Percentiles rank a stretch among this genome's conserved stretches.
Evolutionary conservation across 2,888 invertebrate genomes (phyloP).

Genomic region (Dolichopus griseipennis): DNA sequence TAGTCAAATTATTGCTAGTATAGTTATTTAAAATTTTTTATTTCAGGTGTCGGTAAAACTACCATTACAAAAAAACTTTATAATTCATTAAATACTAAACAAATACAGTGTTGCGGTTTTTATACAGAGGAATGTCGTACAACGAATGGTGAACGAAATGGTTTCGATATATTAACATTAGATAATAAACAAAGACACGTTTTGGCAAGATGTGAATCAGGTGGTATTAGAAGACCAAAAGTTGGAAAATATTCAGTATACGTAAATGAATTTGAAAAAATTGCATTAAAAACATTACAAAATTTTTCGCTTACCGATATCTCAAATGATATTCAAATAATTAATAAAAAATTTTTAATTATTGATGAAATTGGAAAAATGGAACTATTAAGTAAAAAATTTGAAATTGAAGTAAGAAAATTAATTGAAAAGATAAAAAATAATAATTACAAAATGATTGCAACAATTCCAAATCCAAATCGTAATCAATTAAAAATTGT

Average conservation of each 20-base stretch:
- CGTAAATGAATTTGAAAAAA: conserved; percentile 50
- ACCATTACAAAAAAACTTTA: conserved; percentile 49
- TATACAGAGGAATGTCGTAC: conserved; percentile 55
- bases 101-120: conserved; percentile 47
- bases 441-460: conserved; percentile 25
- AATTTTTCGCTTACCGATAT: conserved; percentile 26
- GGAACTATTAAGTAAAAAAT: conserved; percentile 35
- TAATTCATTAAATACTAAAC: conserved; percentile 35
- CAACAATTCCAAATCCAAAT: conserved; percentile 30
- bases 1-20: too few relatives aligned
- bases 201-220: conserved; percentile 46
- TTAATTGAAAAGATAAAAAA: conserved; percentile 21
- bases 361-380: conserved; percentile 41
- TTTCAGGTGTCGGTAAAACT: conserved; percentile 57
- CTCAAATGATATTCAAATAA: not conserved
- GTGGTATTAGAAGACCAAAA: conserved; percentile 26
- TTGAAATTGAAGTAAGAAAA: conserved; percentile 26
- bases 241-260: conserved; percentile 58
- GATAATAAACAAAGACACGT: conserved; percentile 41
- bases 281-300: conserved; percentile 44
- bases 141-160: conserved; percentile 44
- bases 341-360: conserved; percentile 21
- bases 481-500: conserved; percentile 26
- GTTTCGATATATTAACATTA: conserved; percentile 55
- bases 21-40: too few relatives aligned